Conservation (phyloP, 2,888 invertebrate species). For the Gryllus longicercus region DNA sequence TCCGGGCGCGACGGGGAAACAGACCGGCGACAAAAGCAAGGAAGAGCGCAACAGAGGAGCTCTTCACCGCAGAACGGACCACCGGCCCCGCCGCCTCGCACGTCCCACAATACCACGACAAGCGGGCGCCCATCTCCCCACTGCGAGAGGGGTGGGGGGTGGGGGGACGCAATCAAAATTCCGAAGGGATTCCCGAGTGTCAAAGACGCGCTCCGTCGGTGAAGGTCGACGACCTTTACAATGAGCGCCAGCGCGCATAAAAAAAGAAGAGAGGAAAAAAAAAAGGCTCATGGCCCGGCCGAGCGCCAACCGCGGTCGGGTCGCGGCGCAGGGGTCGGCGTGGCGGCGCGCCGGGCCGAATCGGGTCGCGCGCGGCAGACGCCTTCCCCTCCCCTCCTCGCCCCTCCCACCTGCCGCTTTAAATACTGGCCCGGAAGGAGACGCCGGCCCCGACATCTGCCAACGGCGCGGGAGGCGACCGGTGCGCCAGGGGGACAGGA, state of each 20-base stretch:
- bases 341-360: too few species aligned
- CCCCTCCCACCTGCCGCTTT: too few species aligned
- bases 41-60: not conserved
- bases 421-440: too few species aligned
- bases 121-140: not conserved
- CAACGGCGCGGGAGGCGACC: too few species aligned
- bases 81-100: not conserved
- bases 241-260: not conserved
- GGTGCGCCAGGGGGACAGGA: too few species aligned
- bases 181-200: not conserved
- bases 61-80: not conserved
- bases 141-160: not conserved
- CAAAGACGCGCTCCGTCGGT: not conserved
- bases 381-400: too few species aligned
- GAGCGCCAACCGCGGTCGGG: too few species aligned
- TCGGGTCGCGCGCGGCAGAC: too few species aligned
- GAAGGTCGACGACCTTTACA: not conserved
- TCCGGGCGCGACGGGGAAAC: not conserved
- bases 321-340: too few species aligned
- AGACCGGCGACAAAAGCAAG: not conserved
- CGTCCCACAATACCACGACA: not conserved
- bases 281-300: too few species aligned
- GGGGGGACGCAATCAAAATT: not conserved
- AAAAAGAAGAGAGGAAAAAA: too few species aligned
- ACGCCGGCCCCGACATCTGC: too few species aligned